Evolutionary conservation across 2,797 vertebrate species (phyloP), one percentile per base, ranked within the genome.

Genomic region (Lutjanus campechanus): DNA sequence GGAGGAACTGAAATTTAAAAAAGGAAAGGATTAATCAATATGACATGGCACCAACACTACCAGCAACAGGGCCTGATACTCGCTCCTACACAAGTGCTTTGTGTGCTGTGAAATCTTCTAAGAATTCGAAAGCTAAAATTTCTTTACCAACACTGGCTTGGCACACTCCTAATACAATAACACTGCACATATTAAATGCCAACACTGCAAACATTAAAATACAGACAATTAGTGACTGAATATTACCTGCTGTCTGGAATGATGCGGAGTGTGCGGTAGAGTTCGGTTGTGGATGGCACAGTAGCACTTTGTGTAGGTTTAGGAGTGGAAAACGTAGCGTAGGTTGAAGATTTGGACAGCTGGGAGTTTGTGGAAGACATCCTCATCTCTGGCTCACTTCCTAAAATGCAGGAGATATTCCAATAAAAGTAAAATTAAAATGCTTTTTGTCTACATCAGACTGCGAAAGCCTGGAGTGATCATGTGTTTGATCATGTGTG

Each of bases 281-380:
- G 94, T n/a, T 96, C 95, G 0, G 89, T 54, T 4, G 95, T 95
- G 29, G 95, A 94, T 77, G 95, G 95, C 80, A 91, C 85, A 58
- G 67, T 9, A 25, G 73, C 74, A 60, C 62, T 79, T 36, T 82
- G 76, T 12, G 89, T 59, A 61, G 84, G 43, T 88, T 93, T 95
- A 0, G 94, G 95, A 74, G 95, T 95, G 66, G 91, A 92, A 63
- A 95, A 94, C 0, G 83, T 73, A 0, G 89, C 41, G 25, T 87
- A 91, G 25, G 86, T 90, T 46, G 81, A 86, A 0, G 93, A 88
- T 69, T 90, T 92, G 53, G 79, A 79, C 59, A 76, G 68, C 8
- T 79, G 78, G 63, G 82, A 40, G 49, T 94, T 91, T 1, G 81
- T 86, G 47, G 93, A 92, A 60, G 91, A 89, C 20, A 86, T 82